These are phyloP conservation scores for Oryzias dopingdopingensis DNA, from an alignment of 2,797 vertebrate genomes.

Conservation along the genomic window DNA sequence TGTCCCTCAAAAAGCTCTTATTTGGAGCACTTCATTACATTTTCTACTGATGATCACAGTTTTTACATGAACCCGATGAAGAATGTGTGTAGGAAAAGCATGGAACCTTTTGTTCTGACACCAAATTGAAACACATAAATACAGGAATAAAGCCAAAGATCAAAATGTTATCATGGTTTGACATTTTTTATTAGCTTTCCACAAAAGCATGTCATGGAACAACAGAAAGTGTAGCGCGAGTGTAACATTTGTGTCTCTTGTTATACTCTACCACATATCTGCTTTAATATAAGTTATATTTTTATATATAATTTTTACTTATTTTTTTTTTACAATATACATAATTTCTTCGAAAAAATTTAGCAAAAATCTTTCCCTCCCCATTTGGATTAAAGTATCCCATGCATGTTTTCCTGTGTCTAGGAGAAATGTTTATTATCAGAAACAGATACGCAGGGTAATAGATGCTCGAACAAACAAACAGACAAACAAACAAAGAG, in stretches of 20 bases:
- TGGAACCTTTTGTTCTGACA: no score
- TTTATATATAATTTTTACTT: slow-evolving; percentile 7
- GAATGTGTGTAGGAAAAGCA: background rate
- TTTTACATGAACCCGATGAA: no score
- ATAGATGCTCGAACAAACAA: slow-evolving; percentile 37
- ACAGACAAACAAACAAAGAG: background rate
- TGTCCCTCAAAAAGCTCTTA: no score
- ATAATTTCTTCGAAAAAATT: slow-evolving; percentile 69
- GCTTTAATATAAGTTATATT: slow-evolving; percentile 70
- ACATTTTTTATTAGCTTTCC: slow-evolving; percentile 80
- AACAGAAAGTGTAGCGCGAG: slow-evolving; percentile 74
- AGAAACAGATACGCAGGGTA: slow-evolving; percentile 64
- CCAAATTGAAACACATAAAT: background rate
- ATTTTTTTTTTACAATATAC: slow-evolving; percentile 75
- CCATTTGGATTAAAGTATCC: slow-evolving; percentile 45
- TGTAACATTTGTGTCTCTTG: slow-evolving; percentile 71
- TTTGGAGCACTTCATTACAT: no score
- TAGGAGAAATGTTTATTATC: slow-evolving; percentile 60
- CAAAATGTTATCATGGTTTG: slow-evolving; percentile 26
- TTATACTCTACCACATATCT: slow-evolving; percentile 74
- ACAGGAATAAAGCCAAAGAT: background rate
- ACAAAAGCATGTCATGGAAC: slow-evolving; percentile 81
- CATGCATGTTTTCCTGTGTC: slow-evolving; percentile 74
- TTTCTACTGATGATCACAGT: no score
- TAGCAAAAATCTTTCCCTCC: slow-evolving; percentile 52